Base-by-base conservation (phyloP, 2,113 vertebrate species). In the Chinchilla lanigera region DNA sequence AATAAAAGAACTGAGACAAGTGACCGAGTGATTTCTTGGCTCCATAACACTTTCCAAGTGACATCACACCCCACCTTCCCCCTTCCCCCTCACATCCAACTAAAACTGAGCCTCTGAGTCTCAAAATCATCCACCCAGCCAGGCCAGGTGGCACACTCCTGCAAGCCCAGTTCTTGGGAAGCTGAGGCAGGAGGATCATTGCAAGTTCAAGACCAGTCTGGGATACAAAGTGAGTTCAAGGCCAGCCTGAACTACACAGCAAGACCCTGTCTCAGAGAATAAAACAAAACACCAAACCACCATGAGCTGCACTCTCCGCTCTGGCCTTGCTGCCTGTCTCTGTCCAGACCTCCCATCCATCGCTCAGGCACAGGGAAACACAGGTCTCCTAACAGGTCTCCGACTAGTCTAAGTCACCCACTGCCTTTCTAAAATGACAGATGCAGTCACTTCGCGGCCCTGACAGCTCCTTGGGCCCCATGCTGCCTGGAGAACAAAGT, bases 1-100 rank as follows among this genome's bases (percentile, higher is more conserved):
- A 78, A 60, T 58, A 65, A 96, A 95, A 94, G 58, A 85, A 81
- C 5, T 56, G 89, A 78, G 81, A 67, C 11, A 87, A 96, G 30
- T 13, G 78, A 50, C 17, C 14, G 0, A 80, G 22, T 61, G 10
- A 84, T 41, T 95, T 77, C 81, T 30, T 8, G 73, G 73, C 20
- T 67, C 44, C 47, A 17, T 0, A 54, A 52, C 26, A 61, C 20
- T 24, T 60, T 80, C 44, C 73, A 93, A 81, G 89, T 16, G 30
- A 47, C 52, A 73, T 13, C 7, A 22, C 8, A 22, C 1, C n/a
- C 85, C 54, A 35, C 22, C 30, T 63, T 20, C 63, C 87, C 61
- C 81, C 14, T 91, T 95, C 58, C 60, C n/a, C 35, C 38, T 75
- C 58, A 67, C 73, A 61, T 16, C 17, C 22, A 90, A 52, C 35